Base-by-base conservation (phyloP, 1,140 invertebrate species). In the Mizuhopecten yessoensis region DNA sequence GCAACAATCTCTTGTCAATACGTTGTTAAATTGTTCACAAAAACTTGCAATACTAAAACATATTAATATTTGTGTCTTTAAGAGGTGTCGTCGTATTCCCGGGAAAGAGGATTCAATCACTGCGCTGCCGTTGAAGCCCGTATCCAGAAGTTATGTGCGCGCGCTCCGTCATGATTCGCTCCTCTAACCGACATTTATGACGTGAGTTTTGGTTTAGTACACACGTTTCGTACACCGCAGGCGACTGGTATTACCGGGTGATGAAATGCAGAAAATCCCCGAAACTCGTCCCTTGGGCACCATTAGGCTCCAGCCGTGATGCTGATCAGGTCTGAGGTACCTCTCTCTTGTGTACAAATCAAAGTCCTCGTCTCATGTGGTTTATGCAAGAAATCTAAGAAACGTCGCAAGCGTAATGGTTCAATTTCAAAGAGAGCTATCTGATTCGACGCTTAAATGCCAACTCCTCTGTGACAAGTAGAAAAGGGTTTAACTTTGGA, bases 141-240 rank as follows among this genome's bases (percentile, higher is more conserved):
- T 75, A 75, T 75, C 57, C 57, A 75, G 57, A 75, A 75, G 57
- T 29, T 75, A 75, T 75, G n/a, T n/a, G 57, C 57, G 57, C n/a
- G n/a, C 57, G 57, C 57, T 29, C 57, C 57, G 57, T 75, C 57
- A 75, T n/a, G 57, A 75, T 75, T n/a, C 57, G 23, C 57, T 75
- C 23, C 57, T 75, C 57, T 75, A 75, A 75, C n/a, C 57, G 57
- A 75, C 57, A 75, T 75, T 75, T 75, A 75, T 75, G 57, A 75
- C 11, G 23, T 29, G n/a, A n/a, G 23, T n/a, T 75, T 75, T 17
- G 3, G 23, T 75, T 75, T 75, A 1, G n/a, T 75, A 75, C 57
- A 75, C 57, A 29, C n/a, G 57, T 75, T 75, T 29, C 57, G 23
- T 75, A 75, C 57, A 75, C n/a, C 57, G n/a, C 57, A 75, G 57